These are phyloP conservation scores for Leuciscus waleckii DNA, from an alignment of 2,797 vertebrate species.

Conservation along the genomic window DNA sequence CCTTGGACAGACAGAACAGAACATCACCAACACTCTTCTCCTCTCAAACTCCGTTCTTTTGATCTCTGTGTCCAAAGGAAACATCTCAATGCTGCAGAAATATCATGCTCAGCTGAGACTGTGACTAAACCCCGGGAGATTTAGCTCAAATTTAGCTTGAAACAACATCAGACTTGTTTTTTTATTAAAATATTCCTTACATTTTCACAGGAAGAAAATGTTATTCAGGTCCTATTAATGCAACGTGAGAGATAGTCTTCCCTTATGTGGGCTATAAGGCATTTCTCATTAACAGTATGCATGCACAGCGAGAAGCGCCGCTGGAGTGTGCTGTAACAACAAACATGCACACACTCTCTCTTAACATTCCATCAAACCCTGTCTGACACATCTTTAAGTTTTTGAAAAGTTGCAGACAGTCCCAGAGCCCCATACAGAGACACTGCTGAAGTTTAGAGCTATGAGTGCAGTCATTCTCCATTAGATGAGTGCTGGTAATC, in stretches of 20 bases:
- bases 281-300: slow-evolving; percentile 14
- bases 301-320: background rate
- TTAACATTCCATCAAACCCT: slow-evolving; percentile 29
- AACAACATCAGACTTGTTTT: slow-evolving; percentile 7
- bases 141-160: background rate
- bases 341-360: background rate
- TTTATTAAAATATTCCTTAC: background rate
- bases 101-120: background rate
- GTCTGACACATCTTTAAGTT: slow-evolving; percentile 25
- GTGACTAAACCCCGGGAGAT: slow-evolving; percentile 4
- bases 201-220: background rate
- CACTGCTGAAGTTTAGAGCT: slow-evolving; percentile 1
- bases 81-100: slow-evolving; percentile 9
- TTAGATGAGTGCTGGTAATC: background rate
- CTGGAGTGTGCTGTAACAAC: slow-evolving; percentile 8
- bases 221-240: slow-evolving; percentile 21
- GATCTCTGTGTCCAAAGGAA: slow-evolving; percentile 28
- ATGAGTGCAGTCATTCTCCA: background rate
- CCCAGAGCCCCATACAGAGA: slow-evolving; percentile 13
- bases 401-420: slow-evolving; percentile 2
- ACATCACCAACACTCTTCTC: slow-evolving; percentile 22
- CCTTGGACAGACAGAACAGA: slow-evolving; percentile 6
- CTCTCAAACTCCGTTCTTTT: slow-evolving; percentile 18
- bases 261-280: background rate
- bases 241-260: background rate